Evolutionary conservation across 2,113 vertebrate species (phyloP).

Genomic region (Vanacampus margaritifer): DNA sequence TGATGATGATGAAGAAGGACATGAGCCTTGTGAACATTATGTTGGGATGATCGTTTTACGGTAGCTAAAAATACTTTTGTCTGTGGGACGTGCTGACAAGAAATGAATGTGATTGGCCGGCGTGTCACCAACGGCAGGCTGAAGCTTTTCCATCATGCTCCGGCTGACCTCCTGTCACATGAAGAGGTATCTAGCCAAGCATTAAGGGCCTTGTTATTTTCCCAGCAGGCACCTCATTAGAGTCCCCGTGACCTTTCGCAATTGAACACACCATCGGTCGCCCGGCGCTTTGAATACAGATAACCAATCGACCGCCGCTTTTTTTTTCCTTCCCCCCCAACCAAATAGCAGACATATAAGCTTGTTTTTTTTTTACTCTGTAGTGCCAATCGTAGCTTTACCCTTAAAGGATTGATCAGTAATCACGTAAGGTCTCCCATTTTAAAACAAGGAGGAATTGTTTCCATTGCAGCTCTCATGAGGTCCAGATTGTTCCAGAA

Average conservation of each 20-base stretch:
- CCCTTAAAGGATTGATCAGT: not conserved
- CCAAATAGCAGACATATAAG: slow-evolving; percentile 19
- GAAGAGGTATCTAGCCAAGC: slow-evolving; percentile 41
- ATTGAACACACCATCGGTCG: slow-evolving; percentile 54
- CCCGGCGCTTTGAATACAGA: slow-evolving; percentile 53
- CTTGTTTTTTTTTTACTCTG: slow-evolving; percentile 19
- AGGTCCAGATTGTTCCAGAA: not conserved
- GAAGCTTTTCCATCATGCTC: slow-evolving; percentile 36
- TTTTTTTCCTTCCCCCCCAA: not conserved
- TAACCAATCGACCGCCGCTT: slow-evolving; percentile 43
- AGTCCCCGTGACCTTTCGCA: slow-evolving; percentile 60
- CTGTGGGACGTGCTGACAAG: not conserved
- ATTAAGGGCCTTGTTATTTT: slow-evolving; percentile 60
- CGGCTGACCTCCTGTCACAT: slow-evolving; percentile 50
- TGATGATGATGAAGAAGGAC: not conserved
- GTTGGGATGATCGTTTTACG: not conserved
- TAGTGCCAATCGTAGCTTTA: slow-evolving; percentile 23
- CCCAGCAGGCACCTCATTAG: slow-evolving; percentile 65
- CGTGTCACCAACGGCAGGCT: slow-evolving; percentile 11
- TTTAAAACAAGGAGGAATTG: not conserved
- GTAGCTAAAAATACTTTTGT: not conserved
- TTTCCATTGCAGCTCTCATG: not conserved
- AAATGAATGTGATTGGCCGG: not conserved
- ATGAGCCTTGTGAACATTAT: not conserved
- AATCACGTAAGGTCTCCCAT: not conserved